These are phyloP conservation scores for Caenorhabditis wallacei DNA, from an alignment of 2,888 invertebrate genomes.

Conservation along the genomic window DNA sequence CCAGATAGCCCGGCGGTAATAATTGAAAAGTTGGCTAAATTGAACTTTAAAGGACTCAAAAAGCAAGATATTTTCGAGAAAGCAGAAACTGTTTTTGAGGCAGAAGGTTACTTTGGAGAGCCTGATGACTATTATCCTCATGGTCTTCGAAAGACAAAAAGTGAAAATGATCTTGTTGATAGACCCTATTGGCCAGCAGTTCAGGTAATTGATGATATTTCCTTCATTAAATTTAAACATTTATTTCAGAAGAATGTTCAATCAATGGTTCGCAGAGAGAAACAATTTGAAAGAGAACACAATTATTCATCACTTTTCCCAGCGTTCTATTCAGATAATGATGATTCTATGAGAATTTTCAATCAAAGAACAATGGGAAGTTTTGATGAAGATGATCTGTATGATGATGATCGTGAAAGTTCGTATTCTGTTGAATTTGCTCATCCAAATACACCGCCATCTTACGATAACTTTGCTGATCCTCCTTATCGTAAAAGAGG, in stretches of 20 bases:
- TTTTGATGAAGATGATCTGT: background rate
- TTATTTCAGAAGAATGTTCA: slow-evolving; percentile 13
- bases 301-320: background rate
- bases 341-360: background rate
- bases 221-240: background rate
- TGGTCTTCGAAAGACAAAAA: slow-evolving; percentile 5
- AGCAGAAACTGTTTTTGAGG: slow-evolving; percentile 10
- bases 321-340: background rate
- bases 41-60: slow-evolving; percentile 2
- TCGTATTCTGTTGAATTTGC: background rate
- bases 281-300: background rate
- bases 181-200: background rate
- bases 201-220: background rate
- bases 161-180: slow-evolving; percentile 26
- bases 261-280: background rate
- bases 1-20: background rate
- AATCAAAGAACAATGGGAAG: background rate
- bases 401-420: background rate
- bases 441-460: background rate
- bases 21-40: slow-evolving; percentile 2
- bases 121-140: background rate
- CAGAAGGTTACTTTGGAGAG: slow-evolving; percentile 13
- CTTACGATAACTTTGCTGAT: slow-evolving; percentile 15
- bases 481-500: slow-evolving; percentile 3
- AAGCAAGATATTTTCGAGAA: background rate